Percentiles rank a stretch among this genome's conserved stretches.
Conservation (phyloP, 2,797 vertebrate species). For the Chelon labrosus region DNA sequence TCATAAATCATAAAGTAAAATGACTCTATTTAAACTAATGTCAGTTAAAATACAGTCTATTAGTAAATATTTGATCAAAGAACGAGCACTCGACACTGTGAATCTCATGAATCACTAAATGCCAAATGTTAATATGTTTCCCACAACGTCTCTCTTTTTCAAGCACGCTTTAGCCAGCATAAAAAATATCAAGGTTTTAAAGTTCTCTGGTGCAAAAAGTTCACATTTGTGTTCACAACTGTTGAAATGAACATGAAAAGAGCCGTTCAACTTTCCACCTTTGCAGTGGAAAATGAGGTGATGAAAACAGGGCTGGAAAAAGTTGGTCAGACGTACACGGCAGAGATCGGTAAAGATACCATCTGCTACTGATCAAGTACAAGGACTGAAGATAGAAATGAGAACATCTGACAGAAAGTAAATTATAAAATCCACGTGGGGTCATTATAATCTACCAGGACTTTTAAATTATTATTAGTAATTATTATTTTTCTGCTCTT, state of each 20-base stretch:
- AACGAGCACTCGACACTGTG: no score
- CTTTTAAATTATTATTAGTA: not conserved
- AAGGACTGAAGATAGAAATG: slow-evolving; percentile 7
- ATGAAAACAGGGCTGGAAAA: slow-evolving; percentile 34
- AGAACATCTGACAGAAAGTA: slow-evolving; percentile 6
- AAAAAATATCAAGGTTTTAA: not conserved
- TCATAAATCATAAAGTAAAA: not conserved
- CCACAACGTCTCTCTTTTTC: not conserved
- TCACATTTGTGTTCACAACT: not conserved
- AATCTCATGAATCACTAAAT: no score
- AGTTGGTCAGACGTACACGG: slow-evolving; percentile 51
- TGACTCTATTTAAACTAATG: no score
- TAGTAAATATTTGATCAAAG: no score
- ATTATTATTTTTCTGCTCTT: not conserved
- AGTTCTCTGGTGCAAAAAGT: not conserved
- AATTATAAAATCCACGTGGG: slow-evolving; percentile 10
- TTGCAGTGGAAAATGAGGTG: slow-evolving; percentile 6
- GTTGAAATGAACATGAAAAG: slow-evolving; percentile 14
- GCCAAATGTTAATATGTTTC: no score
- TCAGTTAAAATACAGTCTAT: no score
- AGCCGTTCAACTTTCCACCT: slow-evolving; percentile 1
- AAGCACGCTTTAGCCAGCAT: not conserved
- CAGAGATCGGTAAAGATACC: slow-evolving; percentile 36
- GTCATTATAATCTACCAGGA: slow-evolving; percentile 2
- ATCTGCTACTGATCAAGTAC: slow-evolving; percentile 37